Percentiles rank a stretch among this genome's conserved stretches.
phyloP scores from a whole-genome alignment of 2,113 vertebrate species.

The Ctenomys sociabilis region DNA sequence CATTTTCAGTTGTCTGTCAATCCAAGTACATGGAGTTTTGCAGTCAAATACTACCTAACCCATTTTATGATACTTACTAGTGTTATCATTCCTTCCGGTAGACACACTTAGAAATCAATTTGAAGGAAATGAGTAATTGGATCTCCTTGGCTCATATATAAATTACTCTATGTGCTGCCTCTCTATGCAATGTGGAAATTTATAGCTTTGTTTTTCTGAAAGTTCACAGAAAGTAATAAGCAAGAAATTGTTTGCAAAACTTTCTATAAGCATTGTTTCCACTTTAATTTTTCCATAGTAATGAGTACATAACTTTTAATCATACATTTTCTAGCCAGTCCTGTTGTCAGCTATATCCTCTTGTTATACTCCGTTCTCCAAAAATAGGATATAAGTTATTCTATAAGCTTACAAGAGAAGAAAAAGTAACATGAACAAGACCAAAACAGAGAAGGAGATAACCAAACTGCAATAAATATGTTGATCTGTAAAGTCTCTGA shows the following conservation, averaged over 20 bases:
- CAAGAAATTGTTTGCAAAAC: slow-evolving; percentile 79
- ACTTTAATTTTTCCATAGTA: slow-evolving; percentile 81
- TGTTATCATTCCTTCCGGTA: slow-evolving; percentile 74
- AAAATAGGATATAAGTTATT: background rate
- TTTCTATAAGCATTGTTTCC: slow-evolving; percentile 77
- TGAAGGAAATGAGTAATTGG: slow-evolving; percentile 78
- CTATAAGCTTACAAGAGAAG: slow-evolving; percentile 56
- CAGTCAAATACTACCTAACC: slow-evolving; percentile 55
- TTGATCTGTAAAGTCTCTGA: background rate
- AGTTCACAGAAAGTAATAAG: slow-evolving; percentile 70
- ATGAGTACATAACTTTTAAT: slow-evolving; percentile 85
- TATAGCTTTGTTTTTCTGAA: slow-evolving; percentile 79
- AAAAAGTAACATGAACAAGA: slow-evolving; percentile 56
- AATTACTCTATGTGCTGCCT: slow-evolving; percentile 58
- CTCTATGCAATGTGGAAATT: slow-evolving; percentile 76
- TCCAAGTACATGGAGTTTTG: slow-evolving; percentile 12
- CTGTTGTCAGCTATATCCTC: slow-evolving; percentile 67
- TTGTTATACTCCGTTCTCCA: background rate
- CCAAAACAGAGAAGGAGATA: slow-evolving; percentile 44
- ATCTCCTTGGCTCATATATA: slow-evolving; percentile 77
- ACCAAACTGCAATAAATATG: background rate
- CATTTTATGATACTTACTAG: slow-evolving; percentile 78
- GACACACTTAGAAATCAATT: slow-evolving; percentile 77
- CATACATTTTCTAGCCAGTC: slow-evolving; percentile 75
- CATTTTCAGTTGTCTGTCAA: slow-evolving; percentile 73